Percentiles rank a stretch among this genome's conserved stretches.
These are phyloP conservation scores for Drosophila paranaensis DNA, from an alignment of 2,888 invertebrate genomes.

Conservation along the genomic window DNA sequence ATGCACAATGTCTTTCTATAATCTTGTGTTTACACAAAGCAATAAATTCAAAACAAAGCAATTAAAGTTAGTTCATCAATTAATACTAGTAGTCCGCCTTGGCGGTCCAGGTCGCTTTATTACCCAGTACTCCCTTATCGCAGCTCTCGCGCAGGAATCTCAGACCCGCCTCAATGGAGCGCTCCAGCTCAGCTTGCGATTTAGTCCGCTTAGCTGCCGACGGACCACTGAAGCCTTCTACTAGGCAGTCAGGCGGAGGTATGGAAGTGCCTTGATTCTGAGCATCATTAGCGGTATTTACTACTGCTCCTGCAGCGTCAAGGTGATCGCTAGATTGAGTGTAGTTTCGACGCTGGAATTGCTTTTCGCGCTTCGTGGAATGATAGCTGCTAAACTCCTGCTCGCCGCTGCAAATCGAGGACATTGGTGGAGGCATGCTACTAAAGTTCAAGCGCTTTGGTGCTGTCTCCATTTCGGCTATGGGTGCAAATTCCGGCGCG, in stretches of 20 bases:
- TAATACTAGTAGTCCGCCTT: slow-evolving; percentile 82
- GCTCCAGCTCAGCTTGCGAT: slow-evolving; percentile 83
- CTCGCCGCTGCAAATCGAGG: slow-evolving; percentile 17
- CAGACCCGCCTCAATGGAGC: slow-evolving; percentile 86
- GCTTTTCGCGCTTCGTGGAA: slow-evolving; percentile 63
- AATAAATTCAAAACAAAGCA: slow-evolving; percentile 54
- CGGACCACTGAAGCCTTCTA: slow-evolving; percentile 85
- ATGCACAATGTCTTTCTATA: slow-evolving; percentile 51
- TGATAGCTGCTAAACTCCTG: slow-evolving; percentile 66
- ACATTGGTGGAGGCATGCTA: slow-evolving; percentile 56
- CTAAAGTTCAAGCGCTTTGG: slow-evolving; percentile 74
- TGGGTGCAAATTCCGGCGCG: slow-evolving; percentile 91
- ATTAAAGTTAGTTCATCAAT: background rate
- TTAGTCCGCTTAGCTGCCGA: slow-evolving; percentile 65
- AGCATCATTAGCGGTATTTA: slow-evolving; percentile 4
- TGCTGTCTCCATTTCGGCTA: slow-evolving; percentile 43
- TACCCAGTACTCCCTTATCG: slow-evolving; percentile 84
- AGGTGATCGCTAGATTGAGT: slow-evolving; percentile 20
- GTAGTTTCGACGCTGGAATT: slow-evolving; percentile 77
- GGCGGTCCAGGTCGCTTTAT: slow-evolving; percentile 83
- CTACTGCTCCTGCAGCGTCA: slow-evolving; percentile 2
- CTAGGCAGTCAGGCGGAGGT: slow-evolving; percentile 88
- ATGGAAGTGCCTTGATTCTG: slow-evolving; percentile 86
- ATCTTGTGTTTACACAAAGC: slow-evolving; percentile 64
- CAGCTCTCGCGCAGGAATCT: slow-evolving; percentile 86